Evolutionary conservation across 2,113 vertebrate genomes (phyloP), one percentile per base, ranked within the genome.

Genomic region (Scytalopus superciliaris): DNA sequence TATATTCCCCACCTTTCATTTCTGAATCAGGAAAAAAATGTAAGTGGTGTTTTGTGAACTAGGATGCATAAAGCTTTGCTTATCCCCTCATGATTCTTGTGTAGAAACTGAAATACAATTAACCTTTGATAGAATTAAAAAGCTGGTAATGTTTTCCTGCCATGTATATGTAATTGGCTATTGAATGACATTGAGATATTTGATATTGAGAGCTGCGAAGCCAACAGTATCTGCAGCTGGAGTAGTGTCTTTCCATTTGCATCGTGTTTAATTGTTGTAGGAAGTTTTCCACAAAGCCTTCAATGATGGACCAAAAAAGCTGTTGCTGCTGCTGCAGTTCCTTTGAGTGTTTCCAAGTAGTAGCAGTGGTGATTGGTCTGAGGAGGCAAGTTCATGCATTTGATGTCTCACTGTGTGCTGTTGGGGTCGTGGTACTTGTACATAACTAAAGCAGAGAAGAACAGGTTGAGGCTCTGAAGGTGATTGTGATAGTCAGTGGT

Each of bases 161-260:
- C 24, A 17, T 1, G 0, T 24, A 0, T 22, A 7, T 52, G 33
- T 35, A 39, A 28, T 12, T n/a, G 27, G 10, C 6, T 7, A 7
- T 44, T 28, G 30, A 49, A 70, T 12, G 56, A 10, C 24, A n/a
- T 15, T 12, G 28, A 56, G 24, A 39, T 17, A 47, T 94, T 72
- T 75, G 39, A 44, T 84, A 56, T 74, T 40, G 35, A 87, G 66
- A 68, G 62, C 37, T 35, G 72, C 42, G 53, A 91, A 66, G n/a
- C 0, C 7, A 16, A 12, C 15, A 39, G 10, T 31, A 79, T 53
- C n/a, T 70, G 22, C 55, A 50, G 22, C 67, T 66, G 13, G 24
- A 52, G 62, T 19, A 70, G 23, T 12, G 39, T 37, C 24, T 89
- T 79, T 45, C 47, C 6, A 17, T 87, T 92, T 79, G 17, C 1